Base-by-base conservation (phyloP, 2,797 vertebrate species). In the Todus mexicanus region DNA sequence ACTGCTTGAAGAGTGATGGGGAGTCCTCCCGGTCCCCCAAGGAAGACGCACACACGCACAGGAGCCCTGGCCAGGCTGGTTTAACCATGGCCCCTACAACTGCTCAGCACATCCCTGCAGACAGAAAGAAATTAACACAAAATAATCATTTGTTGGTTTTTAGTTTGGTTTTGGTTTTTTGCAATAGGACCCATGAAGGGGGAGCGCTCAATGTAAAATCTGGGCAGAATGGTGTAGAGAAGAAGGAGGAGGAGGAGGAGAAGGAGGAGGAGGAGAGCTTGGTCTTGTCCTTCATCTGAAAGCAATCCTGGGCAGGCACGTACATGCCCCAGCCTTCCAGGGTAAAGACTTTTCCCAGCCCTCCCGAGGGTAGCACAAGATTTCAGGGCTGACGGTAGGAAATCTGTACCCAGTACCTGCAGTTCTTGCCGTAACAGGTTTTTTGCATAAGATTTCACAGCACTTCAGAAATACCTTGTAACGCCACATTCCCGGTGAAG, bases 391-490 rank as follows among this genome's bases (percentile, higher is more conserved):
- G 1, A 11, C 6, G 33, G 61, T 2, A 59, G 69, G 65, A 64
- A 84, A 64, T 5, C 86, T 66, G 26, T 16, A 18, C 83, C 40
- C 0, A 54, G 48, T 5, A 75, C 83, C 70, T 29, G 38, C 5
- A 10, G 91, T 51, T 91, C 76, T 76, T 51, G 70, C 75, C 79
- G 53, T 27, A 76, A 76, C 81, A 61, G 29, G 5, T 33, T 77
- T 87, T 89, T 94, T 93, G 72, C 33, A 15, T 27, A 87, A 93
- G 69, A 72, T 20, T 84, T 80, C 71, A 35, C 48, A 75, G 57
- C 23, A 4, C 75, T 96, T 85, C 65, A 70, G 92, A 94, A 95
- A 95, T 11, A 77, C 26, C 51, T 19, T 4, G 15, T 93, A 95
- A 71, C 88, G 45, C 71, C 95, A 93, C 57, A 35, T 4, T 23